These are phyloP conservation scores for Polydrusus pterygomalis DNA, from an alignment of 2,888 invertebrate species.

Conservation along the genomic window DNA sequence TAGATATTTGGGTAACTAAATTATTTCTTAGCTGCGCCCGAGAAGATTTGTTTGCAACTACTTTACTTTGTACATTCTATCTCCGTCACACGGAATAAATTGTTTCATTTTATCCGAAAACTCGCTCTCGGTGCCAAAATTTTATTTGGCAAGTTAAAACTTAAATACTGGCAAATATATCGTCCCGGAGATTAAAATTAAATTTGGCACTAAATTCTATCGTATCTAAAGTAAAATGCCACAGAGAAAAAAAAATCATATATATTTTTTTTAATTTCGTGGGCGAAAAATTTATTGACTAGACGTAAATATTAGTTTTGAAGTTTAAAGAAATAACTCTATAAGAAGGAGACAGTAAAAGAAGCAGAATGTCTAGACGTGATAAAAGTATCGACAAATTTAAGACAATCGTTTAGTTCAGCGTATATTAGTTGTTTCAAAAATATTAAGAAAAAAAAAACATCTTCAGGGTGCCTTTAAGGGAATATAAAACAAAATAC, in stretches of 20 bases:
- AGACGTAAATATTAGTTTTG: too few relatives aligned
- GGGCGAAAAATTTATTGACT: neutral
- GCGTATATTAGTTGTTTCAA: too few relatives aligned
- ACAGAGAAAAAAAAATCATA: neutral
- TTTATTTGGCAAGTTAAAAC: slow-evolving; percentile 32
- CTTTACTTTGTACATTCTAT: slow-evolving; percentile 36
- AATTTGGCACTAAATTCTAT: slow-evolving; percentile 4
- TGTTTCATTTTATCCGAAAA: slow-evolving; percentile 35
- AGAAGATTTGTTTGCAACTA: slow-evolving; percentile 38
- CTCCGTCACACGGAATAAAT: slow-evolving; percentile 30
- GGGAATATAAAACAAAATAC: too few relatives aligned
- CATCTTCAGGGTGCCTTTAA: too few relatives aligned
- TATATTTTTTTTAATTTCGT: neutral
- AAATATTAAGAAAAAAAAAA: too few relatives aligned
- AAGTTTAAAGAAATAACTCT: too few relatives aligned
- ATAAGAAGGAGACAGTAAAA: too few relatives aligned
- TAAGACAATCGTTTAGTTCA: too few relatives aligned
- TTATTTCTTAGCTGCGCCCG: slow-evolving; percentile 29
- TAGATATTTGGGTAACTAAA: slow-evolving; percentile 31
- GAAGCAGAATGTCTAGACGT: too few relatives aligned
- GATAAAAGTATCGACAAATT: too few relatives aligned
- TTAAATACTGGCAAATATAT: slow-evolving; percentile 28
- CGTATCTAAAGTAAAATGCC: neutral
- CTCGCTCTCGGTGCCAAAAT: slow-evolving; percentile 26
- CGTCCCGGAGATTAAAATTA: neutral